Percentiles rank a stretch among this genome's conserved stretches.
These are phyloP conservation scores for Urocitellus parryii DNA, from an alignment of 2,113 vertebrate species.

Conservation along the genomic window DNA sequence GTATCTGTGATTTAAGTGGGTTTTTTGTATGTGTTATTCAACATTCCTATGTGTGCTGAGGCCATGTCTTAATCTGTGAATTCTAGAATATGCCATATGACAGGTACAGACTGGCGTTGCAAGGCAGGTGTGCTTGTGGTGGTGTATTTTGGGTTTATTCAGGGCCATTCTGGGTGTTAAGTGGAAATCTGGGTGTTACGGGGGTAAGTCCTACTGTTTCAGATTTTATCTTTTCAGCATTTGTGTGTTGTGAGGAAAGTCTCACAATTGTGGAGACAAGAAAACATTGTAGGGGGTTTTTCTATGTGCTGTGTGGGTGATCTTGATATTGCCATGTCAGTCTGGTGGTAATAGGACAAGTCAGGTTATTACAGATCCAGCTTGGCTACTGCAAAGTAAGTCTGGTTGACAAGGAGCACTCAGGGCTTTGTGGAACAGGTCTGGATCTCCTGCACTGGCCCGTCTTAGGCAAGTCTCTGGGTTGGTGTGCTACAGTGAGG, in stretches of 20 bases:
- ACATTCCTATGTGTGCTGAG: neutral
- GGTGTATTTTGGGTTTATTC: neutral
- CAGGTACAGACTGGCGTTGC: neutral
- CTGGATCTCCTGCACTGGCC: neutral
- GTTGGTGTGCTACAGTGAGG: neutral
- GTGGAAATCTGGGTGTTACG: neutral
- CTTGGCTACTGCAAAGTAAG: neutral
- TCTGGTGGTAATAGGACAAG: neutral
- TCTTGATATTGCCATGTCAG: neutral
- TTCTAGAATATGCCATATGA: neutral
- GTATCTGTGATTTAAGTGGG: neutral
- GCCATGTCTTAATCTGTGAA: neutral
- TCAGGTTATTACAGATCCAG: neutral
- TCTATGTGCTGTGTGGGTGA: neutral
- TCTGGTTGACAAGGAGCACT: neutral
- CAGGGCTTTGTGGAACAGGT: neutral
- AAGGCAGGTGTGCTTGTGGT: neutral
- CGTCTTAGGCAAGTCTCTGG: neutral
- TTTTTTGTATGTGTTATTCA: neutral
- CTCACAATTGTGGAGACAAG: neutral
- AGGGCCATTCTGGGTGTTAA: neutral
- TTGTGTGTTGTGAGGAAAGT: neutral
- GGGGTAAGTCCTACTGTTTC: neutral
- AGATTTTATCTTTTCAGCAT: neutral
- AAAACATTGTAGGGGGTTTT: neutral